These are phyloP conservation scores for Willisornis vidua DNA, from an alignment of 2,113 vertebrate species.

Conservation along the genomic window DNA sequence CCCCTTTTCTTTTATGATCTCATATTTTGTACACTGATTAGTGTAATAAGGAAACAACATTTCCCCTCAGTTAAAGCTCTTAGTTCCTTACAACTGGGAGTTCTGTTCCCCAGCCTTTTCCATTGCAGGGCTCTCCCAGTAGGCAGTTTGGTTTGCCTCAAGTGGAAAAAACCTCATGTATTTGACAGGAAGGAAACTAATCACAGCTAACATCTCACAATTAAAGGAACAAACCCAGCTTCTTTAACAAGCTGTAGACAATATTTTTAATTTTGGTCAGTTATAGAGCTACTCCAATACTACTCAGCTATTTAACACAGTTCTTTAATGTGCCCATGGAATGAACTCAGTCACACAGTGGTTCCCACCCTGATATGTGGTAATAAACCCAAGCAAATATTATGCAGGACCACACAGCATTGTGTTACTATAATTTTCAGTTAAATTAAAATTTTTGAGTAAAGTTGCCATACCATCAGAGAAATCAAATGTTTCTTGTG, in stretches of 20 bases:
- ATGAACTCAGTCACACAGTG: neutral
- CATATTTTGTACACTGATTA: conserved; percentile 10
- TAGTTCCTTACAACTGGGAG: neutral
- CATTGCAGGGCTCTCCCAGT: neutral
- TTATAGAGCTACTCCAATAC: neutral
- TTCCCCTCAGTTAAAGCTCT: neutral
- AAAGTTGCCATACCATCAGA: neutral
- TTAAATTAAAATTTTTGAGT: neutral
- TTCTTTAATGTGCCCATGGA: neutral
- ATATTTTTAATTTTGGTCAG: neutral
- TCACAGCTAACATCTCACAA: neutral
- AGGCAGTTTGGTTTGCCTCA: neutral
- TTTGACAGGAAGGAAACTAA: neutral
- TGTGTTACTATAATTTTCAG: neutral
- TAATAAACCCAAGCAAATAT: neutral
- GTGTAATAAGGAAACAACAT: neutral
- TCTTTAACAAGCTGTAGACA: neutral
- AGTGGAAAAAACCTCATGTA: neutral
- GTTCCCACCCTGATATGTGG: neutral
- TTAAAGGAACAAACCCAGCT: neutral
- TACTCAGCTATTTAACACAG: neutral
- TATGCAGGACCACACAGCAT: neutral
- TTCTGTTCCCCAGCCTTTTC: neutral
- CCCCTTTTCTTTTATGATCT: neutral
- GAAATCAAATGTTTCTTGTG: neutral